Percentiles rank a stretch among this genome's conserved stretches.
Conservation (phyloP, 2,113 vertebrate genomes). For the Petromus typicus region DNA sequence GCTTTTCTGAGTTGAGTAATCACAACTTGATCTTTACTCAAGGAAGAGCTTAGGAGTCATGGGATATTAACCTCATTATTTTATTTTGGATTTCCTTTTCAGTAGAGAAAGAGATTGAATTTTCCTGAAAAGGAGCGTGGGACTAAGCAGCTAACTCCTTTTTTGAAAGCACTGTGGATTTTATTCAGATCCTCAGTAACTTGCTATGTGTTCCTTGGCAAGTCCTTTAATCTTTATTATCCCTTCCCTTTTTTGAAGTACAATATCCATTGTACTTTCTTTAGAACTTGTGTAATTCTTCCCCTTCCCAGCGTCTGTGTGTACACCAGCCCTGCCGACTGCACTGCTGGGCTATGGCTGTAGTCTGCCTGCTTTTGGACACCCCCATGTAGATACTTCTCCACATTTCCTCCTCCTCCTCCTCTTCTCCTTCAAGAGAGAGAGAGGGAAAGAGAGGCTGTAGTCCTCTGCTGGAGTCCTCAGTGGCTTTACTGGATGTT, state of each 20-base stretch:
- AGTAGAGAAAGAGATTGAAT: neutral
- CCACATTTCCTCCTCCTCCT: neutral
- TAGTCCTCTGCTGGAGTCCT: neutral
- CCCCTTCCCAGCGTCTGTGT: neutral
- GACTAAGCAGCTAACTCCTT: neutral
- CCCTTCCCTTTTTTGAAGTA: neutral
- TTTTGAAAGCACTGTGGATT: neutral
- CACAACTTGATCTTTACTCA: slow-evolving; percentile 44
- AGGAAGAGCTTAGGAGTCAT: slow-evolving; percentile 17
- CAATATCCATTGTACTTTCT: neutral
- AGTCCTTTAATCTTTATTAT: neutral
- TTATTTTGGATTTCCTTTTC: slow-evolving; percentile 41
- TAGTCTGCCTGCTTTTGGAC: neutral
- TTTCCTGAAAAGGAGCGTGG: neutral
- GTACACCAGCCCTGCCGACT: neutral
- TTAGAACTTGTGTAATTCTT: slow-evolving; percentile 9
- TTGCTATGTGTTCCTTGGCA: slow-evolving; percentile 24
- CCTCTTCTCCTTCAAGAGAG: no score
- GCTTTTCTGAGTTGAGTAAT: slow-evolving; percentile 58
- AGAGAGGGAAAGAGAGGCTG: neutral
- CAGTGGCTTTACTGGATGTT: neutral
- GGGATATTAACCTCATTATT: slow-evolving; percentile 29
- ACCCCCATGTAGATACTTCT: neutral
- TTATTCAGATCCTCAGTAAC: neutral
- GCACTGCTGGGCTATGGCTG: neutral